Conservation (phyloP, 2,113 vertebrate species). For the Leucoraja erinaceus region DNA sequence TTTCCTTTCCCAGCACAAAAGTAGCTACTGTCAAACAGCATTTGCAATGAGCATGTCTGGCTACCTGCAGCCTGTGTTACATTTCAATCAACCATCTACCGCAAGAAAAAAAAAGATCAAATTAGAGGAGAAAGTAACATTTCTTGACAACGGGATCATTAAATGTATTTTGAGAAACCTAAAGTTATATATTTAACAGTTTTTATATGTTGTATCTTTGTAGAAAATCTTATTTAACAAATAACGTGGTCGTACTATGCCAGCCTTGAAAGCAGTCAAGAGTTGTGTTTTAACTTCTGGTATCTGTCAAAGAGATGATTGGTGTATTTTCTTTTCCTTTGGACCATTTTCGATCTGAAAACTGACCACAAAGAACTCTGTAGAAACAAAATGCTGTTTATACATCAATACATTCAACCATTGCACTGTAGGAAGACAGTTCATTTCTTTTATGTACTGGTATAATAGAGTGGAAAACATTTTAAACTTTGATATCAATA, state of each 20-base stretch:
- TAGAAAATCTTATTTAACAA: conserved; percentile 98
- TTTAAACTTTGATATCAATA: conserved; percentile 57
- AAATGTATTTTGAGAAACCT: conserved; percentile 99
- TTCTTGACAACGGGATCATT: conserved; percentile 84
- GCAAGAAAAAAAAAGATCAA: conserved; percentile 59
- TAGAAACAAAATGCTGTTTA: conserved; percentile 66
- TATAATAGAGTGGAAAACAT: conserved; percentile 68
- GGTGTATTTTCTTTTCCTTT: conserved; percentile 64
- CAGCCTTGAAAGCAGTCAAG: conserved; percentile 62
- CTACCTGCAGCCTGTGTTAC: conserved; percentile 63
- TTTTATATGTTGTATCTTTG: conserved; percentile 99
- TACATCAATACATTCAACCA: conserved; percentile 60
- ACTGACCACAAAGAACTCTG: conserved; percentile 64
- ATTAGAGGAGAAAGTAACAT: conserved; percentile 68
- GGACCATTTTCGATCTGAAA: conserved; percentile 59
- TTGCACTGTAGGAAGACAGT: conserved; percentile 56
- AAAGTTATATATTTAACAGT: conserved; percentile 99
- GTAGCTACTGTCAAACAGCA: conserved; percentile 71
- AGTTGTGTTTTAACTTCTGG: conserved; percentile 68
- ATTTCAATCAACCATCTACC: conserved; percentile 62
- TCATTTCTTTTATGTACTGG: conserved; percentile 59
- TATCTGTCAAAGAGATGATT: conserved; percentile 63
- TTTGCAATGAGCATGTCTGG: conserved; percentile 75
- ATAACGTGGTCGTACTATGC: conserved; percentile 73
- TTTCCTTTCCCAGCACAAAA: conserved; percentile 41